These are phyloP conservation scores for Agrotis clavis DNA, from an alignment of 2,888 invertebrate species.

Conservation along the genomic window DNA sequence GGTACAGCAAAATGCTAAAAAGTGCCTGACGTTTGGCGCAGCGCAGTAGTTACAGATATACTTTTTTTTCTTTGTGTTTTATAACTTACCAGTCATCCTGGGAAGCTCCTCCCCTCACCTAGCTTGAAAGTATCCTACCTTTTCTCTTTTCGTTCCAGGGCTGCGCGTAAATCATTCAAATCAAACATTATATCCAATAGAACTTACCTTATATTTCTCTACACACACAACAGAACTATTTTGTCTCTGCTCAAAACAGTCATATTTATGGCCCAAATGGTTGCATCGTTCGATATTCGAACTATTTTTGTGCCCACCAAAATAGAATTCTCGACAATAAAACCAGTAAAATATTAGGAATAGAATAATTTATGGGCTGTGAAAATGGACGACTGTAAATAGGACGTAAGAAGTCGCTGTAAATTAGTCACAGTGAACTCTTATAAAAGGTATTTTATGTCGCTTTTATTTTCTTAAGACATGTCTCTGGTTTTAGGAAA, in stretches of 20 bases:
- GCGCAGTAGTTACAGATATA: too few species aligned
- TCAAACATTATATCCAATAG: too few species aligned
- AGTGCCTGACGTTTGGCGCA: too few species aligned
- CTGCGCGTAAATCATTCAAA: too few species aligned
- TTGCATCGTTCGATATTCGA: constrained; percentile 36
- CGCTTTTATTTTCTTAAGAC: constrained; percentile 39
- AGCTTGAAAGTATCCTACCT: not conserved
- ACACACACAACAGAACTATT: constrained; percentile 4
- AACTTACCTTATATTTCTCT: too few species aligned
- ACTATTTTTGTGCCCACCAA: constrained; percentile 35
- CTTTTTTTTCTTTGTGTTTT: not conserved
- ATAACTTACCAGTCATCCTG: not conserved
- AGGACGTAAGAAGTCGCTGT: constrained; percentile 37
- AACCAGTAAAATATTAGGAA: constrained; percentile 54
- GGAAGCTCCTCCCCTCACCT: not conserved
- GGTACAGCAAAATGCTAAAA: too few species aligned
- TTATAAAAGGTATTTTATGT: constrained; percentile 43
- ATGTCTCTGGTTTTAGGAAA: constrained; percentile 16
- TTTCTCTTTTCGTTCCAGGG: too few species aligned
- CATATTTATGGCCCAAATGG: constrained; percentile 17
- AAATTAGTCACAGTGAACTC: constrained; percentile 34
- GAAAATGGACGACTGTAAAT: constrained; percentile 53
- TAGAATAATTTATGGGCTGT: constrained; percentile 48
- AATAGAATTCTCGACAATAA: constrained; percentile 48
- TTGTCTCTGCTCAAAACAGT: constrained; percentile 7